Percentiles rank a stretch among this genome's conserved stretches.
Evolutionary conservation across 2,888 invertebrate genomes (phyloP).

Genomic region (Cylindroiulus punctatus): DNA sequence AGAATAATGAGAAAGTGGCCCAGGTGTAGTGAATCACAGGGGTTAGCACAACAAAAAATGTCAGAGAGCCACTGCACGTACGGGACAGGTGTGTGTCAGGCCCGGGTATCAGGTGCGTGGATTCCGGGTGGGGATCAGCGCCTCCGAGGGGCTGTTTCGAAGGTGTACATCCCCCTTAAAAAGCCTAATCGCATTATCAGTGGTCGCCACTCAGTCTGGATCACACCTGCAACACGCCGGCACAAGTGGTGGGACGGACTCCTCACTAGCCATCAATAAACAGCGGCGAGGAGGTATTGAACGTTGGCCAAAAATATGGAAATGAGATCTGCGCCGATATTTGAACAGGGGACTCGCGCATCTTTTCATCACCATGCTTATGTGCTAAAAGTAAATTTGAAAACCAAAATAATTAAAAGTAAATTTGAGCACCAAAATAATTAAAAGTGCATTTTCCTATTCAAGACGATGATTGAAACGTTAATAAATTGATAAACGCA

Average conservation of each 20-base stretch:
- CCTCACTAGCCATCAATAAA: neutral
- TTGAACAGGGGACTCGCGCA: too few species aligned
- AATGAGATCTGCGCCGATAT: too few species aligned
- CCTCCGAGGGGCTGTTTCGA: neutral
- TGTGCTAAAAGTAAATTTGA: too few species aligned
- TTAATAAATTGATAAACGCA: too few species aligned
- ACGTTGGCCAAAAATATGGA: slow-evolving; percentile 22
- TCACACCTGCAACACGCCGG: slow-evolving; percentile 20
- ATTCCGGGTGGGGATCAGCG: neutral
- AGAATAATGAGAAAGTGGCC: slow-evolving; percentile 29
- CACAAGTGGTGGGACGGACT: slow-evolving; percentile 11
- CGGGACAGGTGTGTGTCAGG: neutral
- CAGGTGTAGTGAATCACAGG: slow-evolving; percentile 35
- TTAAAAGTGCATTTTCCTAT: too few species aligned
- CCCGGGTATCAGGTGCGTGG: slow-evolving; percentile 5
- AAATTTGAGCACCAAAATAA: too few species aligned
- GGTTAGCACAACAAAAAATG: neutral
- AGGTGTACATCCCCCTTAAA: neutral
- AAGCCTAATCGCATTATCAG: slow-evolving; percentile 25
- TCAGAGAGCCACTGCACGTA: neutral
- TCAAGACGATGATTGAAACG: too few species aligned
- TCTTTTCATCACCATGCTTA: too few species aligned
- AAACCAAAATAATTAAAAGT: too few species aligned
- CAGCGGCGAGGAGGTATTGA: neutral
- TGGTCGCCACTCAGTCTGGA: slow-evolving; percentile 32